Evolutionary conservation across 2,113 vertebrate species (phyloP).

Genomic region (Enhydra lutris): DNA sequence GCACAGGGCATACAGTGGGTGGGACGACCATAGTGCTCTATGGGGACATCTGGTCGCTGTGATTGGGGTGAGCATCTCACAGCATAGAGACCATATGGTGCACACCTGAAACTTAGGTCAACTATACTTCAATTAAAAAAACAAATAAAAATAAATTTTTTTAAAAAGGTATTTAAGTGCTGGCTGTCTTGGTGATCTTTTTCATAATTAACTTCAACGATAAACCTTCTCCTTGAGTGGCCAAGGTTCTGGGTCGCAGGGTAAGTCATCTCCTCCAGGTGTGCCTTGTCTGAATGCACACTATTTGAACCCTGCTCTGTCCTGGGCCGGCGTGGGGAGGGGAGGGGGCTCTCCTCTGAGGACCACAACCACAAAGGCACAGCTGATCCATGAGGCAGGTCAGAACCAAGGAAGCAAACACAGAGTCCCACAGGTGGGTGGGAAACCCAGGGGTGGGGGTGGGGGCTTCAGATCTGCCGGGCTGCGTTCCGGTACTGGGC

Average conservation of each 20-base stretch:
- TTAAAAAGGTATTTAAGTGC: background rate
- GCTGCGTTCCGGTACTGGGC: background rate
- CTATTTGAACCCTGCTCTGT: background rate
- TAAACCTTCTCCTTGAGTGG: background rate
- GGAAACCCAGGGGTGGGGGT: too few relatives aligned
- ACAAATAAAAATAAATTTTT: background rate
- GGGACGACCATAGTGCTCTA: fast-evolving
- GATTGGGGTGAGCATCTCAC: background rate
- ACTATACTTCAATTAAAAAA: background rate
- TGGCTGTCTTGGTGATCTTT: background rate
- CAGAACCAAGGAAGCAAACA: background rate
- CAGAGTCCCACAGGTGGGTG: background rate
- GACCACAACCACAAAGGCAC: too few relatives aligned
- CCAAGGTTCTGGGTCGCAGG: background rate
- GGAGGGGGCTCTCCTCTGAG: background rate
- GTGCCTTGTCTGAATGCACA: background rate
- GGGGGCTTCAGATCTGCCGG: background rate
- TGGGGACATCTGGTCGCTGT: background rate
- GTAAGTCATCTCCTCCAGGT: background rate
- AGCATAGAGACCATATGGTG: fast-evolving
- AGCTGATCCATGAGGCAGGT: background rate
- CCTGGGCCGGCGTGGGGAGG: too few relatives aligned
- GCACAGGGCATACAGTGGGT: fast-evolving
- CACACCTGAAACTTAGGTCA: background rate
- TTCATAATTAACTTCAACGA: background rate